These are phyloP conservation scores for Bergia puertoricense DNA, from an alignment of 92 coral and sea anemone species.

Conservation along the genomic window DNA sequence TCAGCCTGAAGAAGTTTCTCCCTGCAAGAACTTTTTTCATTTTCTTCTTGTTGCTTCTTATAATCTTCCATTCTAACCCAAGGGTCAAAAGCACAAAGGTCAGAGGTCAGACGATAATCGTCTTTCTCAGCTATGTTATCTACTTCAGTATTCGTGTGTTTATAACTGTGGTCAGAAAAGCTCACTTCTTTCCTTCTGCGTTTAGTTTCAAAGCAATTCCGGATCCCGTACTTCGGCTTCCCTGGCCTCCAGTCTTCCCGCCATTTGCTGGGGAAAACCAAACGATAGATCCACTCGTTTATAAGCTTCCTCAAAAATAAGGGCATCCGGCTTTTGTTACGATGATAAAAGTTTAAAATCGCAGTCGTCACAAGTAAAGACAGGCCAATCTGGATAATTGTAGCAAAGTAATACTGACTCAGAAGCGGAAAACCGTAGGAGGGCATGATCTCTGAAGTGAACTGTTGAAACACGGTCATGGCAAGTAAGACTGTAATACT, in stretches of 20 bases:
- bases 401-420: conserved; percentile 95
- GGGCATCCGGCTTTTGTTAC: conserved; percentile 92
- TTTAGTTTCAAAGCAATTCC: neutral
- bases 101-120: neutral
- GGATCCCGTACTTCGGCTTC: neutral
- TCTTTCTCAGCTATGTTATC: neutral
- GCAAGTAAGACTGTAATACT: conserved; percentile 94
- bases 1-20: conserved; percentile 1
- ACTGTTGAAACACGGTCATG: conserved; percentile 97
- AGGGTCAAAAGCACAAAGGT: neutral
- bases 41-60: conserved; percentile 15
- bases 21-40: neutral
- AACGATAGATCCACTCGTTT: conserved; percentile 74
- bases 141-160: neutral
- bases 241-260: conserved; percentile 46
- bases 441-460: conserved; percentile 93
- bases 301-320: conserved; percentile 59
- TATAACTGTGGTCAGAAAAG: neutral
- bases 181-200: neutral
- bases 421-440: conserved; percentile 93
- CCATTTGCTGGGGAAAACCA: conserved; percentile 69
- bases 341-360: conserved; percentile 90
- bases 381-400: conserved; percentile 83
- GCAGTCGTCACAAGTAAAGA: conserved; percentile 86
- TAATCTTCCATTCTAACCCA: conserved; percentile 43